Evolutionary conservation across 2,888 invertebrate genomes (phyloP).

Genomic region (Gari tellinella): DNA sequence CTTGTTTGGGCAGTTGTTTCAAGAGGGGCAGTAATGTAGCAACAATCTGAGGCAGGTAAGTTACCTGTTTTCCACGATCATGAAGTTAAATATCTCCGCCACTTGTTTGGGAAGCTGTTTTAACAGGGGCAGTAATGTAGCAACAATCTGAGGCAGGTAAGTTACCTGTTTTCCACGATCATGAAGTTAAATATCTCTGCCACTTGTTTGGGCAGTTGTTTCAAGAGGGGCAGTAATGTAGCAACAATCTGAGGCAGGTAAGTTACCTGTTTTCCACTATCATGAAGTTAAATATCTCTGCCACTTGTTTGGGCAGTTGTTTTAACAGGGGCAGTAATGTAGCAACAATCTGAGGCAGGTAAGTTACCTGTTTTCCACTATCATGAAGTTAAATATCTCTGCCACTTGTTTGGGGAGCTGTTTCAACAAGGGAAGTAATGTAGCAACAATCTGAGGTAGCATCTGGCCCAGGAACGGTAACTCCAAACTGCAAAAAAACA

Average conservation of each 20-base stretch:
- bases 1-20: conserved; percentile 88
- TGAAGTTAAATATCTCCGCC: conserved; percentile 91
- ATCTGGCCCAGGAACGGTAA: conserved; percentile 89
- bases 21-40: conserved; percentile 92
- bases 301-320: conserved; percentile 89
- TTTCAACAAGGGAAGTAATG: conserved; percentile 90
- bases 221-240: conserved; percentile 90
- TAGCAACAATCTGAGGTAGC: conserved; percentile 92
- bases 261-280: conserved; percentile 83
- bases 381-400: conserved; percentile 90
- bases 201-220: conserved; percentile 89
- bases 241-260: conserved; percentile 94
- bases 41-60: conserved; percentile 93
- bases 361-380: conserved; percentile 83
- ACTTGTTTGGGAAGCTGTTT: conserved; percentile 89
- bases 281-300: conserved; percentile 91
- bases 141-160: conserved; percentile 93
- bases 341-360: conserved; percentile 93
- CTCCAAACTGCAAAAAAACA: conserved; percentile 81
- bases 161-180: conserved; percentile 83
- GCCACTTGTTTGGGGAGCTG: conserved; percentile 90
- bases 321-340: conserved; percentile 91
- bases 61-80: conserved; percentile 85
- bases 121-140: conserved; percentile 91
- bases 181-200: conserved; percentile 92